Evolutionary conservation across 1,140 invertebrate species (phyloP).

Genomic region (Magallana angulata): DNA sequence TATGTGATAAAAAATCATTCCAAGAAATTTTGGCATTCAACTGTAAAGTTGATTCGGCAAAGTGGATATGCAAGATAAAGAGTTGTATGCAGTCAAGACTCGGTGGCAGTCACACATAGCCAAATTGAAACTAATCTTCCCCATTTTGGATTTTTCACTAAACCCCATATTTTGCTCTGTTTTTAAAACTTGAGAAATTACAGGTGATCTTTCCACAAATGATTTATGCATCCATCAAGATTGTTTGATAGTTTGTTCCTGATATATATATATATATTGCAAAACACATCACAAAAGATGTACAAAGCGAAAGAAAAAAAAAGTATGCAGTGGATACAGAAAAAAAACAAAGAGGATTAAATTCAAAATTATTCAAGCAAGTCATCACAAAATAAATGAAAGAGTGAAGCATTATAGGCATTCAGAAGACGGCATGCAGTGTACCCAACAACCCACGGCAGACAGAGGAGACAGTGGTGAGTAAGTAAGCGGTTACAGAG

Average conservation of each 20-base stretch:
- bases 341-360: slow-evolving; percentile 41
- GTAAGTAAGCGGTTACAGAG: slow-evolving; percentile 2
- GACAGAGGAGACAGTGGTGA: slow-evolving; percentile 20
- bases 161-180: background rate
- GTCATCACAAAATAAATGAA: slow-evolving; percentile 48
- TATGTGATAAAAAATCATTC: slow-evolving; percentile 9
- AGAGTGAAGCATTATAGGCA: slow-evolving; percentile 41
- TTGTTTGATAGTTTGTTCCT: slow-evolving; percentile 61
- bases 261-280: background rate
- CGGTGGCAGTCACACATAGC: background rate
- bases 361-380: slow-evolving; percentile 41
- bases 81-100: slow-evolving; percentile 38
- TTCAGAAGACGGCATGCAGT: slow-evolving; percentile 38
- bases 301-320: slow-evolving; percentile 52
- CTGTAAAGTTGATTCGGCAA: slow-evolving; percentile 27
- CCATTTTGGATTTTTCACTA: slow-evolving; percentile 9
- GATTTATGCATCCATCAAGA: slow-evolving; percentile 63
- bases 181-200: no score
- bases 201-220: slow-evolving; percentile 1
- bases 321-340: slow-evolving; percentile 51
- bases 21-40: slow-evolving; percentile 40
- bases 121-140: background rate
- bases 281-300: slow-evolving; percentile 36
- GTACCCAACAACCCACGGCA: slow-evolving; percentile 39
- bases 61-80: background rate